These are phyloP conservation scores for Iselma pallidipennis DNA, from an alignment of 2,888 invertebrate genomes.

Conservation along the genomic window DNA sequence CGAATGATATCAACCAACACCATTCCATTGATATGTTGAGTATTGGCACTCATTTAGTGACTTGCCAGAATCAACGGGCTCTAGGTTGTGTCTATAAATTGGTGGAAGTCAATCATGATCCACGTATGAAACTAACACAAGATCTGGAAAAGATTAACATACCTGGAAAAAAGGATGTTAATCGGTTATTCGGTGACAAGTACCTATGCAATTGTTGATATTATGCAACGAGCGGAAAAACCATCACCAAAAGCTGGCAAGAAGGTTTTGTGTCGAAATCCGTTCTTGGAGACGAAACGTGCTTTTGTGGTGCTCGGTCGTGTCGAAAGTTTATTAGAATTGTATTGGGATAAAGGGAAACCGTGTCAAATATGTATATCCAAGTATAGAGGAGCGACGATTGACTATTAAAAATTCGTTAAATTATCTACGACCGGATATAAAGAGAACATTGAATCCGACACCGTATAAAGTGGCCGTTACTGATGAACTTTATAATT, in stretches of 20 bases:
- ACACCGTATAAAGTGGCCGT: slow-evolving; percentile 98
- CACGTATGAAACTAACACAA: slow-evolving; percentile 94
- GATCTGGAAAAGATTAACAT: slow-evolving; percentile 97
- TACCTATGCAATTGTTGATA: slow-evolving; percentile 87
- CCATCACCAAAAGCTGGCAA: slow-evolving; percentile 73
- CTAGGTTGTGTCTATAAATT: slow-evolving; percentile 97
- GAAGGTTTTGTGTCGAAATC: slow-evolving; percentile 92
- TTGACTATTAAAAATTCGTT: slow-evolving; percentile 80
- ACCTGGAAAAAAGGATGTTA: slow-evolving; percentile 89
- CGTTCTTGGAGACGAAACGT: slow-evolving; percentile 94
- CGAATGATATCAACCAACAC: slow-evolving; percentile 97
- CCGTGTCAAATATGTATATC: slow-evolving; percentile 66
- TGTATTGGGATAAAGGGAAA: slow-evolving; percentile 86
- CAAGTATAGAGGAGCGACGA: slow-evolving; percentile 75
- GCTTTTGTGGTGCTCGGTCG: slow-evolving; percentile 91
- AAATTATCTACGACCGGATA: slow-evolving; percentile 83
- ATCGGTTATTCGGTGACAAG: slow-evolving; percentile 72
- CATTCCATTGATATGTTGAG: slow-evolving; percentile 80
- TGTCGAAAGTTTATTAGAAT: slow-evolving; percentile 80
- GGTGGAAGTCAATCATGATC: slow-evolving; percentile 87
- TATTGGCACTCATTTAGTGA: slow-evolving; percentile 90
- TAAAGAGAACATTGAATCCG: slow-evolving; percentile 95
- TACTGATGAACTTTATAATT: slow-evolving; percentile 89
- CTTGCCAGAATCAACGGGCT: slow-evolving; percentile 97
- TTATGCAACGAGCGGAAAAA: slow-evolving; percentile 82